A percentile compares a stretch with the other conserved stretches of the same genome.
phyloP scores from a whole-genome alignment of 2,113 vertebrate genomes.

The Pangasianodon gigas region DNA sequence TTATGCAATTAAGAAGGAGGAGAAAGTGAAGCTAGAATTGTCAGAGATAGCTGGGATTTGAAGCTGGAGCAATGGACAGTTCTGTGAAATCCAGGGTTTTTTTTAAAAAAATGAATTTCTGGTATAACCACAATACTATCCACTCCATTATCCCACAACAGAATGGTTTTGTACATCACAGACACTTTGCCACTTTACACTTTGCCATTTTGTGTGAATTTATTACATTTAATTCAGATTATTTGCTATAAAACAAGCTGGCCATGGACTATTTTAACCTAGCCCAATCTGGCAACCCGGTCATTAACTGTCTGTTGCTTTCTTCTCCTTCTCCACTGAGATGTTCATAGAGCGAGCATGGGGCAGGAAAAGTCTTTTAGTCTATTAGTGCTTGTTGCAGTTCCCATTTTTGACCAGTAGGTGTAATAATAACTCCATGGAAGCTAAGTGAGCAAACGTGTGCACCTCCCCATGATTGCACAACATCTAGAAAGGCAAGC shows the following conservation, averaged over 20 bases:
- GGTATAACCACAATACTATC: neutral
- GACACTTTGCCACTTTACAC: neutral
- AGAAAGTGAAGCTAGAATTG: neutral
- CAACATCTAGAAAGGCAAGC: no score
- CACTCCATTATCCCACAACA: neutral
- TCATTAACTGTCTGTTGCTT: neutral
- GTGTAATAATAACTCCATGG: neutral
- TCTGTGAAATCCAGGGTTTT: no score
- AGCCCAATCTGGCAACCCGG: neutral
- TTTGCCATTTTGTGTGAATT: no score
- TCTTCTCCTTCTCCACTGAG: neutral
- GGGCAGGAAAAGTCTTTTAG: neutral
- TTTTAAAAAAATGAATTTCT: neutral
- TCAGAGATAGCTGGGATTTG: neutral
- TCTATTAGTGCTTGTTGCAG: neutral
- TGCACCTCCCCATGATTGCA: no score
- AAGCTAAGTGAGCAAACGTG: neutral
- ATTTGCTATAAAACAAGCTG: neutral
- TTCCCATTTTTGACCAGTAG: neutral
- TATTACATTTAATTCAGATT: neutral
- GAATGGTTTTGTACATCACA: neutral
- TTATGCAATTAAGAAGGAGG: no score
- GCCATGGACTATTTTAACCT: neutral
- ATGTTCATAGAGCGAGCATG: neutral
- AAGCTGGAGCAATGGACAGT: neutral